phyloP scores from a whole-genome alignment of 2,113 vertebrate species.

The Acrocephalus kingi region DNA sequence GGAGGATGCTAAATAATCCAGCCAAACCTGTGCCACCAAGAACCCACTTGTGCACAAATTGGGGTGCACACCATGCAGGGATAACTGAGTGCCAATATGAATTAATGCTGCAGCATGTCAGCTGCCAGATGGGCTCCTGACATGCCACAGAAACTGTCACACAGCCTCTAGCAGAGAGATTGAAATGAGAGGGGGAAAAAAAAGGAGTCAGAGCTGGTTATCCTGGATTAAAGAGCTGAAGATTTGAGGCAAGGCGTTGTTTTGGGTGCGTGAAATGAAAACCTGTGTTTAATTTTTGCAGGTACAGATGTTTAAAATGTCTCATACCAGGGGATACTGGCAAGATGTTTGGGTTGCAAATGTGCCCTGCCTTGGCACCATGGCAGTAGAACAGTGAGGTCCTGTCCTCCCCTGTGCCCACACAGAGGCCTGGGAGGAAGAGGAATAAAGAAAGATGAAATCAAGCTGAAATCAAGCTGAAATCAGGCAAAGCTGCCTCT shows the following conservation, averaged over 20 bases:
- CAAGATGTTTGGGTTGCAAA: not conserved
- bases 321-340: not conserved
- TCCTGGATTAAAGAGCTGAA: not conserved
- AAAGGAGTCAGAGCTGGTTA: not conserved
- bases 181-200: not conserved
- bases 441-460: not conserved
- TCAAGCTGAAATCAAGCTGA: not conserved
- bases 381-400: not conserved
- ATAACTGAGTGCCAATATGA: not conserved
- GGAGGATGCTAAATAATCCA: not conserved
- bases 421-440: not conserved
- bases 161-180: not conserved
- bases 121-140: not conserved
- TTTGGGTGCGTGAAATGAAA: not conserved
- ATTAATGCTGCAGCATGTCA: not conserved
- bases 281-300: constrained; percentile 40
- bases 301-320: not conserved
- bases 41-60: not conserved
- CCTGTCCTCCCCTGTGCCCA: not conserved
- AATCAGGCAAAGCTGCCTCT: not conserved
- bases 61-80: not conserved
- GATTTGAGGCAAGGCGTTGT: not conserved
- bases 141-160: not conserved
- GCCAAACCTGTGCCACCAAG: not conserved
- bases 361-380: not conserved